phyloP scores from a whole-genome alignment of 2,888 invertebrate genomes.

The Chloroclystis v-ata region DNA sequence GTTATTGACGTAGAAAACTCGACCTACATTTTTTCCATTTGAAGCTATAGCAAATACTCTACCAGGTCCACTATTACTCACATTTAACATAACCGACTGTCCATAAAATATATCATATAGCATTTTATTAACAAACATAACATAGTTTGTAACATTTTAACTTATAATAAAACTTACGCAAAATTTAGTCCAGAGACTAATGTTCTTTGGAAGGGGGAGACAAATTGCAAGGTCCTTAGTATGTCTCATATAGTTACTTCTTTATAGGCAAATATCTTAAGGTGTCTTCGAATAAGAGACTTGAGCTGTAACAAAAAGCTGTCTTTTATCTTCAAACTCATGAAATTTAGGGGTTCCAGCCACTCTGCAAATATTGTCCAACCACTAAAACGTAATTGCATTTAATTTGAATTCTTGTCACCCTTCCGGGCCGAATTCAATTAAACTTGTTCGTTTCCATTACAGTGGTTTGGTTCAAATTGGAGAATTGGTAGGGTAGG shows the following conservation, averaged over 20 bases:
- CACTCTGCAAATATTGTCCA: conserved; percentile 28
- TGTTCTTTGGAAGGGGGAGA: conserved; percentile 32
- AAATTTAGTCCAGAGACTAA: conserved; percentile 1
- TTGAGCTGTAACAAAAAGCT: not conserved
- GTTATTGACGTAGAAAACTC: too few relatives aligned
- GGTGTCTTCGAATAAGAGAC: not conserved
- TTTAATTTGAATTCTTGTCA: conserved; percentile 59
- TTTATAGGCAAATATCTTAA: conserved; percentile 28
- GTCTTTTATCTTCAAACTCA: conserved; percentile 10
- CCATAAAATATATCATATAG: too few relatives aligned
- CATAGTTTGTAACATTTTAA: too few relatives aligned
- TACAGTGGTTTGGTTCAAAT: conserved; percentile 37
- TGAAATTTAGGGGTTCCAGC: conserved; percentile 16
- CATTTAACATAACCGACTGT: too few relatives aligned
- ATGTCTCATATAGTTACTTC: conserved; percentile 22
- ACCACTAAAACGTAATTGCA: conserved; percentile 42
- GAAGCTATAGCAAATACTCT: too few relatives aligned
- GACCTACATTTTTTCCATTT: too few relatives aligned
- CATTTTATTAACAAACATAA: too few relatives aligned
- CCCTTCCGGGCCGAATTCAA: conserved; percentile 60
- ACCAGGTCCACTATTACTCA: too few relatives aligned
- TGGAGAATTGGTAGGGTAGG: conserved; percentile 33
- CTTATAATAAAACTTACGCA: not conserved
- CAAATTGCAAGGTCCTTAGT: conserved; percentile 51
- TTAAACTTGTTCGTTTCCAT: conserved; percentile 67